Percentiles rank a stretch among this genome's conserved stretches.
Conservation (phyloP, 2,113 vertebrate species). For the Columbina picui region DNA sequence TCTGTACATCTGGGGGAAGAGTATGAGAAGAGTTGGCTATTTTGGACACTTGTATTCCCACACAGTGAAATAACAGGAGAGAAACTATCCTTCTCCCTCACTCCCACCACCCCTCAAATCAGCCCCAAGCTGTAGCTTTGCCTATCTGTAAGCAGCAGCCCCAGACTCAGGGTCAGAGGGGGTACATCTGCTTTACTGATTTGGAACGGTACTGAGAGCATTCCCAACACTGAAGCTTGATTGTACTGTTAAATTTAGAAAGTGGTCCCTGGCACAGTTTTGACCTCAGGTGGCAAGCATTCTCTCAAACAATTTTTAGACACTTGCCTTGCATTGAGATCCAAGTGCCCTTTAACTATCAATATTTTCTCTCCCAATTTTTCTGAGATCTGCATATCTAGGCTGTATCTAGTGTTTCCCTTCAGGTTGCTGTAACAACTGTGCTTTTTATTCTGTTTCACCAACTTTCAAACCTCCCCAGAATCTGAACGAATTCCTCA, state of each 20-base stretch:
- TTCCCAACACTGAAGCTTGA: not conserved
- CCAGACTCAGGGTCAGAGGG: not conserved
- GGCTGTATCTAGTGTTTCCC: not conserved
- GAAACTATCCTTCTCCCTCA: not conserved
- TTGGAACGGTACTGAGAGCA: not conserved
- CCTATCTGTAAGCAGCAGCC: not conserved
- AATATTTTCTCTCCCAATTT: not conserved
- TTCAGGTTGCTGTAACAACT: conserved; percentile 63
- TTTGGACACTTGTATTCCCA: not conserved
- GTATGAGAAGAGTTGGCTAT: not conserved
- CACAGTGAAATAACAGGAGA: not conserved
- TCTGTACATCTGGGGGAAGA: not conserved
- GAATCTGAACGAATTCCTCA: conserved; percentile 60
- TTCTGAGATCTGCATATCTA: not conserved
- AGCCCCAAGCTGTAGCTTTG: not conserved
- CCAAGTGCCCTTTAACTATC: conserved; percentile 1
- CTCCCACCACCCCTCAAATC: not conserved
- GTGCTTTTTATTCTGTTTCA: conserved; percentile 41
- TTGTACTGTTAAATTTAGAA: conserved; percentile 3
- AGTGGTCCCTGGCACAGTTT: not conserved
- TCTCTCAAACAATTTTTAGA: conserved; percentile 8
- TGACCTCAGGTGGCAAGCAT: not conserved
- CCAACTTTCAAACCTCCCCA: conserved; percentile 9
- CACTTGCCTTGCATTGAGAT: not conserved
- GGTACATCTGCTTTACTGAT: not conserved